These are phyloP conservation scores for Brachionus plicatilis DNA, from an alignment of 1,140 invertebrate genomes.

Conservation along the genomic window DNA sequence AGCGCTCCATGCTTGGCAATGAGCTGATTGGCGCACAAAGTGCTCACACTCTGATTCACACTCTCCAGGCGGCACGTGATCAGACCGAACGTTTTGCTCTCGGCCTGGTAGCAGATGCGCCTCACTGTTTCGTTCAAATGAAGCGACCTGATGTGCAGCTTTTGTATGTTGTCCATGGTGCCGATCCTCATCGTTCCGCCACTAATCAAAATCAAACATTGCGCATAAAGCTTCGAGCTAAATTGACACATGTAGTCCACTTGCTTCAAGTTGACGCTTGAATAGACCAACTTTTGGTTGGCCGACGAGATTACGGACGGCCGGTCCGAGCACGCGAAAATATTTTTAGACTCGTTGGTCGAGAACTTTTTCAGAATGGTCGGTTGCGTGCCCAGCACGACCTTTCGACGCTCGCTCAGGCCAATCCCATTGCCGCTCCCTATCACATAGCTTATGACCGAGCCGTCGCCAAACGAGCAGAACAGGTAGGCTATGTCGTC, in stretches of 20 bases:
- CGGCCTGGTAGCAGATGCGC: slow-evolving; percentile 88
- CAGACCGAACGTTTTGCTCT: slow-evolving; percentile 85
- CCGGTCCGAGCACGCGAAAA: slow-evolving; percentile 95
- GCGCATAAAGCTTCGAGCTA: slow-evolving; percentile 86
- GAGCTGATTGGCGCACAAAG: not conserved
- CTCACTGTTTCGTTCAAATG: slow-evolving; percentile 83
- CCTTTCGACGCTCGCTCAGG: slow-evolving; percentile 57
- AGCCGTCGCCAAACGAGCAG: slow-evolving; percentile 30
- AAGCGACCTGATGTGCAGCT: slow-evolving; percentile 89
- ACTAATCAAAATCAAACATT: slow-evolving; percentile 86
- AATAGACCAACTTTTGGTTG: slow-evolving; percentile 97
- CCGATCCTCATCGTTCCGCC: slow-evolving; percentile 89
- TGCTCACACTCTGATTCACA: not conserved
- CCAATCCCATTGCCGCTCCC: slow-evolving; percentile 44
- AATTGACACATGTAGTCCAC: slow-evolving; percentile 97
- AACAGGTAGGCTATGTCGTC: slow-evolving; percentile 7
- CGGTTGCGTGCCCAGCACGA: slow-evolving; percentile 92
- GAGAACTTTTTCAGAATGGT: slow-evolving; percentile 81
- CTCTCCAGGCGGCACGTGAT: slow-evolving; percentile 81
- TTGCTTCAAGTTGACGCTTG: slow-evolving; percentile 96
- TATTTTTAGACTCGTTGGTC: slow-evolving; percentile 85
- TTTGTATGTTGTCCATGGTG: slow-evolving; percentile 97
- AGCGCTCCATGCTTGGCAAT: not conserved
- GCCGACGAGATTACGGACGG: slow-evolving; percentile 98
- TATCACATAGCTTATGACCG: slow-evolving; percentile 30